A percentile compares a stretch with the other conserved stretches of the same genome.
phyloP scores from a whole-genome alignment of 1,140 invertebrate species.

The Schlechtendalia chinensis region DNA sequence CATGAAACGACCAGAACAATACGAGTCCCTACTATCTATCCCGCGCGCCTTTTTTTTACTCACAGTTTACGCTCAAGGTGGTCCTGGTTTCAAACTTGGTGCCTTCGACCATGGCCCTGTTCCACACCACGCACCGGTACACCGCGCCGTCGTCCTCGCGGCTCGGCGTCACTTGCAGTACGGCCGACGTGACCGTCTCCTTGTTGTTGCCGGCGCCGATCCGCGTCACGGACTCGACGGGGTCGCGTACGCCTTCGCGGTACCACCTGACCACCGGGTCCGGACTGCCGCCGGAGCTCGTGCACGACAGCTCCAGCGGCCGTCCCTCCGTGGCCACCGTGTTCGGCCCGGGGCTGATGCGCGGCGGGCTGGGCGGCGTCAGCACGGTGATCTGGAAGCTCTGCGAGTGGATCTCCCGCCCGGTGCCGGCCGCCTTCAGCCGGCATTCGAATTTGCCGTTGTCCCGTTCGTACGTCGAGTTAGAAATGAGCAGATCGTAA shows the following conservation, averaged over 20 bases:
- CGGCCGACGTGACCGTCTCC: constrained; percentile 70
- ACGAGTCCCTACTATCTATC: no score
- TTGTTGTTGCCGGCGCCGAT: constrained; percentile 63
- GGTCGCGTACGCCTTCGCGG: constrained; percentile 60
- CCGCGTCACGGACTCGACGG: constrained; percentile 63
- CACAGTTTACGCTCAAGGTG: constrained; percentile 83
- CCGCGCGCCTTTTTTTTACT: constrained; percentile 60
- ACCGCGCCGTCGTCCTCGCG: constrained; percentile 79
- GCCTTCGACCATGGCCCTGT: constrained; percentile 78
- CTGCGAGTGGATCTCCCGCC: constrained; percentile 78
- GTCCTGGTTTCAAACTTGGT: constrained; percentile 75
- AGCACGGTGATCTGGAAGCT: constrained; percentile 81
- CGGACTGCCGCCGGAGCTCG: constrained; percentile 81
- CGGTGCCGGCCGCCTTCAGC: constrained; percentile 79
- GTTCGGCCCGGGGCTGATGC: constrained; percentile 68
- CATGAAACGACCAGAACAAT: no score
- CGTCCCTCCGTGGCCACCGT: constrained; percentile 77
- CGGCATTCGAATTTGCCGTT: constrained; percentile 89
- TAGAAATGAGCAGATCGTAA: constrained; percentile 83
- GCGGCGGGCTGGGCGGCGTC: constrained; percentile 75
- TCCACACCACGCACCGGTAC: constrained; percentile 82
- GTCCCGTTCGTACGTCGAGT: constrained; percentile 83
- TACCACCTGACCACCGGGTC: constrained; percentile 81
- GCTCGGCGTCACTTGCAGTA: constrained; percentile 70
- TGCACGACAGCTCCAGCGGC: constrained; percentile 74